phyloP scores from a whole-genome alignment of 1,140 invertebrate genomes.

The Drosophila parvula region DNA sequence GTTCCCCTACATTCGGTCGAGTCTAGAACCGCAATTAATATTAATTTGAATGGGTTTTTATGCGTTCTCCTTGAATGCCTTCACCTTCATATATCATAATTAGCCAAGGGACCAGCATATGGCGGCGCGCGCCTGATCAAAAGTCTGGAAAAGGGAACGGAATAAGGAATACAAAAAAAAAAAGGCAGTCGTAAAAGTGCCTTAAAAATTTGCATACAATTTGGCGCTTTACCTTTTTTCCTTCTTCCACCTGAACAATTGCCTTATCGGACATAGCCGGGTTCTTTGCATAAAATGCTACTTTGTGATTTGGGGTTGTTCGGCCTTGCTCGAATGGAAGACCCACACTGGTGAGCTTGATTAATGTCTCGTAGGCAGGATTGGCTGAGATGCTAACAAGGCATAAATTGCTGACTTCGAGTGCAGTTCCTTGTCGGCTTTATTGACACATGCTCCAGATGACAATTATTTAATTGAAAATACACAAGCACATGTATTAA shows the following conservation, averaged over 20 bases:
- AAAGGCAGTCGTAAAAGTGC: constrained; percentile 33
- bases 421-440: constrained; percentile 31
- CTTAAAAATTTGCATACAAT: constrained; percentile 67
- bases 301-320: constrained; percentile 50
- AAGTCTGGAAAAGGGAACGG: constrained; percentile 2
- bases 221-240: constrained; percentile 30
- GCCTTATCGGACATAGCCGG: constrained; percentile 20
- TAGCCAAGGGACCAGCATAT: constrained; percentile 48
- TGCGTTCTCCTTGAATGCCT: constrained; percentile 44
- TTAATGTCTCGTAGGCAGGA: constrained; percentile 45
- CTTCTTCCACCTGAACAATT: constrained; percentile 23
- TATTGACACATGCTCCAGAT: constrained; percentile 53
- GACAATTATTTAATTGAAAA: constrained; percentile 67
- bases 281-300: constrained; percentile 65
- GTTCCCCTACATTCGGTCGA: background rate
- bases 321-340: background rate
- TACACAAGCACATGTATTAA: constrained; percentile 18
- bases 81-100: constrained; percentile 74
- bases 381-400: constrained; percentile 49
- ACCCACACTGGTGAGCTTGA: constrained; percentile 35
- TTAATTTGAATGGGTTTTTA: constrained; percentile 72
- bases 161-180: background rate
- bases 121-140: background rate
- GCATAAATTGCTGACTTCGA: constrained; percentile 33
- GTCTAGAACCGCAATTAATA: constrained; percentile 70